Base-by-base conservation (phyloP, 2,113 vertebrate genomes). In the Trachemys scripta region DNA sequence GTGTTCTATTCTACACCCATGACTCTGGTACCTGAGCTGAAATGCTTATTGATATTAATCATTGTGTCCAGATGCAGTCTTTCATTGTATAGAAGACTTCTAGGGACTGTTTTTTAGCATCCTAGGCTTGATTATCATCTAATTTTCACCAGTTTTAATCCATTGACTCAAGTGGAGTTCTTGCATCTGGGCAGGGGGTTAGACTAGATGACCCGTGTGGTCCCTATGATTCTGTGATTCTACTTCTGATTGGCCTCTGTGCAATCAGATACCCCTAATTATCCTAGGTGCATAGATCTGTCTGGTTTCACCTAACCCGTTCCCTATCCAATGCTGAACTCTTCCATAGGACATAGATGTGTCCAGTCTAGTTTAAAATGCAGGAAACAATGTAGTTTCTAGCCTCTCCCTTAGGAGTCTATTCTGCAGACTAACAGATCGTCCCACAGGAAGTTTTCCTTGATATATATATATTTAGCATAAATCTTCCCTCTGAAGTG, bases 231-330 rank as follows among this genome's bases (percentile, higher is more conserved):
- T 62, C 59, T 91, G 53, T 54, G 53, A 54, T 54, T 54, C 20
- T 22, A 49, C 20, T 80, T 2, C 29, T 84, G 1, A 22, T n/a
- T 35, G 81, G 20, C 31, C 8, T 87, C 53, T 53, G 7, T 87
- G 12, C 25, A 51, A 22, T n/a, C 25, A 75, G 11, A 10, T 80
- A 1, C 49, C 8, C 9, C 6, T 84, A 78, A 57, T 90, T 38
- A 5, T 89, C 2, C 29, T 49, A 80, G 29, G 27, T 31, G 45
- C 0, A 24, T 2, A 8, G 50, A 81, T 7, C 0, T 80, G 1
- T 3, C 12, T 47, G 47, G 4, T 38, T 75, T 75, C 69, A 75
- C 17, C n/a, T 75, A n/a, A 75, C 10, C 69, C n/a, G 38, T 75
- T 75, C n/a, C n/a, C 10, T 22, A 5, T n/a, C 6, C 19, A 38